These are phyloP conservation scores for Alosa sapidissima DNA, from an alignment of 2,797 vertebrate species.

Conservation along the genomic window DNA sequence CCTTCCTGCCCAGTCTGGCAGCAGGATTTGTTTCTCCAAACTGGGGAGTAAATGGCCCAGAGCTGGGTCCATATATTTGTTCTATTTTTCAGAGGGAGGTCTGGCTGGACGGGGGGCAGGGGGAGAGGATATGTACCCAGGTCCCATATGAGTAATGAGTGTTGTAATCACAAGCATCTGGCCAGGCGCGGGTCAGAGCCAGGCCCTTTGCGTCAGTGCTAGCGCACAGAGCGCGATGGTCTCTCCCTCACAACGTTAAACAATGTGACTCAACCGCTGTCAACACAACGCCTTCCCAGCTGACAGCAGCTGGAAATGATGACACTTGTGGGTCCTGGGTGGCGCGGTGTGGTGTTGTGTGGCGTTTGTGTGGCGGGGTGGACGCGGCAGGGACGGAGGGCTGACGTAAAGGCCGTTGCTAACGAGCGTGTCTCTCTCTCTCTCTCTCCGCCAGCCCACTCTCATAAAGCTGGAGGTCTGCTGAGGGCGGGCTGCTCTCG, in stretches of 20 bases:
- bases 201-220: constrained; percentile 69
- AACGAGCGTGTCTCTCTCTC: neutral
- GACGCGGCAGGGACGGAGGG: constrained; percentile 34
- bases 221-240: constrained; percentile 59
- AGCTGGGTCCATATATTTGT: constrained; percentile 42
- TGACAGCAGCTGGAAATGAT: constrained; percentile 72
- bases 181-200: constrained; percentile 63
- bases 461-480: constrained; percentile 37
- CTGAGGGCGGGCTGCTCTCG: constrained; percentile 40
- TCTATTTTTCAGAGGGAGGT: neutral
- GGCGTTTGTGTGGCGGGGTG: neutral
- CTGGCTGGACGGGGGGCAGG: constrained; percentile 36
- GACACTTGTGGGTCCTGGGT: constrained; percentile 60
- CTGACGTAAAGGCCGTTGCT: constrained; percentile 41
- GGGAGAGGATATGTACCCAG: constrained; percentile 32
- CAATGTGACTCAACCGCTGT: constrained; percentile 73
- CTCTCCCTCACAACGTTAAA: constrained; percentile 58
- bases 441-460: neutral
- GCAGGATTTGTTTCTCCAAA: constrained; percentile 55
- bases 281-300: constrained; percentile 64
- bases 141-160: constrained; percentile 62
- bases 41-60: constrained; percentile 45
- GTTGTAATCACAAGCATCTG: constrained; percentile 77
- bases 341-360: constrained; percentile 1
- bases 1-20: neutral